These are phyloP conservation scores for Troides helena DNA, from an alignment of 2,888 invertebrate genomes.

Conservation along the genomic window DNA sequence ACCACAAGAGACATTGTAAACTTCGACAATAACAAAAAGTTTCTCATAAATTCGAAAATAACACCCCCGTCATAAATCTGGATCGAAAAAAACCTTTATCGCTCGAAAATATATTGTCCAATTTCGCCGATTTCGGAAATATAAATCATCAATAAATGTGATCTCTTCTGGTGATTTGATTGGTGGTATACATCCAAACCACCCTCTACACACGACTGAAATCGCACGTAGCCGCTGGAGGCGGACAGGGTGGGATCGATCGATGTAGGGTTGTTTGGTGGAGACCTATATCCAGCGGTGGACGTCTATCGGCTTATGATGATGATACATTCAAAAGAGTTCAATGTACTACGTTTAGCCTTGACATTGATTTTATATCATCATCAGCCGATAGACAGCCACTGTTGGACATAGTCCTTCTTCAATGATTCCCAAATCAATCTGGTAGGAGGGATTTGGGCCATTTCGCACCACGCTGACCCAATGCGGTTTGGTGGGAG, in stretches of 20 bases:
- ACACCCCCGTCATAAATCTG: constrained; percentile 10
- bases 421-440: too few relatives aligned
- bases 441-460: too few relatives aligned
- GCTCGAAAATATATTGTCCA: constrained; percentile 9
- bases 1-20: not conserved
- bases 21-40: not conserved
- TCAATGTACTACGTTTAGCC: not conserved
- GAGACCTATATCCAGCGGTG: too few relatives aligned
- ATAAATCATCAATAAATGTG: constrained; percentile 7
- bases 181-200: not conserved
- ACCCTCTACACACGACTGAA: too few relatives aligned
- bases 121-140: constrained; percentile 13
- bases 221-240: too few relatives aligned
- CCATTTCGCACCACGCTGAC: too few relatives aligned
- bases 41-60: constrained; percentile 7
- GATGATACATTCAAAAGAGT: not conserved
- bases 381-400: too few relatives aligned
- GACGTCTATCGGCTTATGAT: too few relatives aligned
- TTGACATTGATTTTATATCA: not conserved
- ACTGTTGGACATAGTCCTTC: too few relatives aligned
- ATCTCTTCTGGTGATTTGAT: constrained; percentile 5
- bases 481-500: too few relatives aligned
- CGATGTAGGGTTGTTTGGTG: too few relatives aligned
- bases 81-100: constrained; percentile 24
- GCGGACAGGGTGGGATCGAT: too few relatives aligned